phyloP scores from a whole-genome alignment of 2,113 vertebrate genomes.

The Philantomba maxwellii region DNA sequence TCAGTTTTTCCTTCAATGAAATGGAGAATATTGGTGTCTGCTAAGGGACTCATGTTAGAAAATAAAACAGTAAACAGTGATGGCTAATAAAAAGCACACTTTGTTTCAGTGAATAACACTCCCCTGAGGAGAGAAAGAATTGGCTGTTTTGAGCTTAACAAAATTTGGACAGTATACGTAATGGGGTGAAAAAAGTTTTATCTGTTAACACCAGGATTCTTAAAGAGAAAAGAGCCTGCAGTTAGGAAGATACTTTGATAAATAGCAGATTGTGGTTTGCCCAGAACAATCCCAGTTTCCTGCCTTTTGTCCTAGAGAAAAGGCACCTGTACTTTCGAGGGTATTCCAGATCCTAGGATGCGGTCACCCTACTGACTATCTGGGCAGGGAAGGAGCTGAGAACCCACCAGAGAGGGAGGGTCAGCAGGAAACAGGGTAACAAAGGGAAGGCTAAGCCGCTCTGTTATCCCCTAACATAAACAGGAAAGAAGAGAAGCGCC shows the following conservation, averaged over 20 bases:
- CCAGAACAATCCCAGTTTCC: not conserved
- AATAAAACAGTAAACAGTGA: not conserved
- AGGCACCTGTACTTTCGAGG: not conserved
- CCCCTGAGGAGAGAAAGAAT: not conserved
- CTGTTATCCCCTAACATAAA: not conserved
- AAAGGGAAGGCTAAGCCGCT: not conserved
- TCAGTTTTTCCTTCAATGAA: not conserved
- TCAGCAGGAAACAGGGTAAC: not conserved
- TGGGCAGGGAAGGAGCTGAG: not conserved
- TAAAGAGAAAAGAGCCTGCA: constrained; percentile 7
- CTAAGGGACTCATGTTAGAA: not conserved
- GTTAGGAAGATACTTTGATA: constrained; percentile 9
- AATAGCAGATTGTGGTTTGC: not conserved
- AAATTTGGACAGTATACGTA: not conserved
- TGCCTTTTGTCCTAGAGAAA: not conserved
- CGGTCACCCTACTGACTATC: not conserved
- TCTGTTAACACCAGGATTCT: not conserved
- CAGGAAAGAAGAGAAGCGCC: not conserved
- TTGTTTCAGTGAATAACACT: not conserved
- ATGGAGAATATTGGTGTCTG: not conserved
- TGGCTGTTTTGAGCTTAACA: not conserved
- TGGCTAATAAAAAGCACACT: not conserved
- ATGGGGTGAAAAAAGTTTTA: constrained; percentile 14
- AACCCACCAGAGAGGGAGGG: not conserved
- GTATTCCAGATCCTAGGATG: not conserved